These are phyloP conservation scores for Tetrax tetrax DNA, from an alignment of 2,113 vertebrate species.

Conservation along the genomic window DNA sequence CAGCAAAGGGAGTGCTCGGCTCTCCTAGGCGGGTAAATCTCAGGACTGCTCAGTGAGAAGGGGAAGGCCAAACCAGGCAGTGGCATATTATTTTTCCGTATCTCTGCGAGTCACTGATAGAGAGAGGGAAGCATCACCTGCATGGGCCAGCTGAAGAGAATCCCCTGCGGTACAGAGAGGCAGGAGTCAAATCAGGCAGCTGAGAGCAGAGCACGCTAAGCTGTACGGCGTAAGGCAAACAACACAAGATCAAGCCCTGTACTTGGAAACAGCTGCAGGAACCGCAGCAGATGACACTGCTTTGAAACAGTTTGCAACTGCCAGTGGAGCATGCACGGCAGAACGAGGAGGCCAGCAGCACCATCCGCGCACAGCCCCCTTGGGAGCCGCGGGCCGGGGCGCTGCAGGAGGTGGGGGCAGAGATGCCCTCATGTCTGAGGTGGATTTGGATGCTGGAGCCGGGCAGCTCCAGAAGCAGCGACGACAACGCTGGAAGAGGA, in stretches of 20 bases:
- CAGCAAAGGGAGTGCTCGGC: neutral
- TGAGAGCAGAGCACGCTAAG: neutral
- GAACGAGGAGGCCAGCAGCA: neutral
- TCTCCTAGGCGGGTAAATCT: neutral
- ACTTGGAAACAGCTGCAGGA: neutral
- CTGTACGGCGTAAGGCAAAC: neutral
- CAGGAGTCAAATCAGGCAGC: neutral
- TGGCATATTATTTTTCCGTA: neutral
- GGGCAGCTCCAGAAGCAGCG: neutral
- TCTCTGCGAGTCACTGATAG: neutral
- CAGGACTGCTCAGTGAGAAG: neutral
- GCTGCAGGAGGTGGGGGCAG: neutral
- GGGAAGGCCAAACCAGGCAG: neutral
- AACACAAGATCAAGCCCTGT: neutral
- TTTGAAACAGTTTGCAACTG: neutral
- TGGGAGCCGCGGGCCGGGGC: neutral
- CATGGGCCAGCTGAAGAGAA: neutral
- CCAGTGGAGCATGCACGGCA: neutral
- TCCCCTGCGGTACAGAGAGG: neutral
- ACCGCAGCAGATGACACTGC: neutral
- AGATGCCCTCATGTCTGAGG: neutral
- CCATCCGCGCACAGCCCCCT: neutral
- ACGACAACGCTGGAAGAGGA: neutral
- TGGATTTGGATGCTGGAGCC: neutral
- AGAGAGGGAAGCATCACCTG: neutral